Conservation (phyloP, 2,888 invertebrate species). For the Drosophila ustulata region DNA sequence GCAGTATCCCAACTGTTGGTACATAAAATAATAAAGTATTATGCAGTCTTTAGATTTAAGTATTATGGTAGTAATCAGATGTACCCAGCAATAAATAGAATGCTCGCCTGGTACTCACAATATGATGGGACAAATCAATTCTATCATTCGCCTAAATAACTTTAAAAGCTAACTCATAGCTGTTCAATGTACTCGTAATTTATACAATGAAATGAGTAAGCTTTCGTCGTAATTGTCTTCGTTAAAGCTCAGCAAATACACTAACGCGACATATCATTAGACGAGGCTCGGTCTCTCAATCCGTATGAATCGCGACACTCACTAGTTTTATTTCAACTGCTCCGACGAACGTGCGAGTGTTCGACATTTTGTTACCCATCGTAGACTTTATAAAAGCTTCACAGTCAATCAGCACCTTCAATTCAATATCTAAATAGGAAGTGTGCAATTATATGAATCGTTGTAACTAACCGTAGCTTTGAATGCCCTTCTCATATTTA, state of each 20-base stretch:
- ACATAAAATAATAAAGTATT: too few species aligned
- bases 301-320: not conserved
- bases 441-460: constrained; percentile 52
- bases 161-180: not conserved
- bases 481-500: constrained; percentile 19
- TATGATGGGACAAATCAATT: too few species aligned
- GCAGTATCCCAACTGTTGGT: too few species aligned
- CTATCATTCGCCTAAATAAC: not conserved
- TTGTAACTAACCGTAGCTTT: constrained; percentile 11
- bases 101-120: too few species aligned
- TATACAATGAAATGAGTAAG: not conserved
- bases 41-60: too few species aligned
- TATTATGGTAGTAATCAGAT: too few species aligned
- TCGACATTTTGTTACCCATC: constrained; percentile 22
- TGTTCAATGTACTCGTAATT: not conserved
- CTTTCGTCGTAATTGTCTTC: not conserved
- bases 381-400: constrained; percentile 43
- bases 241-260: not conserved
- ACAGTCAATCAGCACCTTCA: constrained; percentile 1
- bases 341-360: constrained; percentile 42
- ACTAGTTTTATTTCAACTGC: constrained; percentile 60
- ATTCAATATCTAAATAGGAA: constrained; percentile 54
- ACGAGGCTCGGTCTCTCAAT: constrained; percentile 16
- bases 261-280: constrained; percentile 1
- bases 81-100: too few species aligned